phyloP scores from a whole-genome alignment of 1,140 invertebrate species.

The Gryllus bimaculatus region DNA sequence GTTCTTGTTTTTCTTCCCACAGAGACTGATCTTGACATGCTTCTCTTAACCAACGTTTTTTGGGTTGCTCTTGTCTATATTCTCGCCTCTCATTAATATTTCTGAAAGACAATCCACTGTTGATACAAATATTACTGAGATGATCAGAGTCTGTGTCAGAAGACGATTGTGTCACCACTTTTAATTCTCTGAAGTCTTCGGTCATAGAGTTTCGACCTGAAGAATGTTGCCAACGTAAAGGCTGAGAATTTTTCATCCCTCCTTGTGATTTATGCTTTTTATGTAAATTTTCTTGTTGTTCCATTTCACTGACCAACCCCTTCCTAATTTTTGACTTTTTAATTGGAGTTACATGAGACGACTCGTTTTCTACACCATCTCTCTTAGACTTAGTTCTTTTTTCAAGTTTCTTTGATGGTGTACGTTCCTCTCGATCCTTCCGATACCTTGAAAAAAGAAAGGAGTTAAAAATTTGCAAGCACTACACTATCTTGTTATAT shows the following conservation, averaged over 20 bases:
- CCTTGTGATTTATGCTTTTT: conserved; percentile 15
- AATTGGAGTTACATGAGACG: conserved; percentile 21
- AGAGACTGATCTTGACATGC: conserved; percentile 43
- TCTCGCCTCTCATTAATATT: conserved; percentile 14
- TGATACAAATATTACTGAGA: background rate
- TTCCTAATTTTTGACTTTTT: conserved; percentile 27
- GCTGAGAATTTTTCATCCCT: background rate
- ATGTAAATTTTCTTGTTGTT: conserved; percentile 26
- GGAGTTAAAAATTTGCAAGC: background rate
- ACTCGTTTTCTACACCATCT: conserved; percentile 18
- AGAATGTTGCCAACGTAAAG: conserved; percentile 18
- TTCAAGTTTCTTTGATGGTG: conserved; percentile 35
- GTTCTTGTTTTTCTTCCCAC: conserved; percentile 35
- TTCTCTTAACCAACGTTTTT: conserved; percentile 52
- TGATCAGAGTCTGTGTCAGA: conserved; percentile 10
- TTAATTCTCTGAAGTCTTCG: background rate
- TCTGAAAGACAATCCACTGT: background rate
- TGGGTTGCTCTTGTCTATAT: conserved; percentile 39
- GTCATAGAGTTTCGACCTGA: background rate
- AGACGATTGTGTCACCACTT: background rate
- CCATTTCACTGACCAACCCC: conserved; percentile 26
- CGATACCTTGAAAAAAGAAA: conserved; percentile 23
- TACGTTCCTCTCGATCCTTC: conserved; percentile 37
- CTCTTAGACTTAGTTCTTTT: conserved; percentile 24
- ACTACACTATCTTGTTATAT: background rate